Evolutionary conservation across 2,113 vertebrate species (phyloP), one percentile per base, ranked within the genome.

Genomic region (Melanostigma gelatinosum): DNA sequence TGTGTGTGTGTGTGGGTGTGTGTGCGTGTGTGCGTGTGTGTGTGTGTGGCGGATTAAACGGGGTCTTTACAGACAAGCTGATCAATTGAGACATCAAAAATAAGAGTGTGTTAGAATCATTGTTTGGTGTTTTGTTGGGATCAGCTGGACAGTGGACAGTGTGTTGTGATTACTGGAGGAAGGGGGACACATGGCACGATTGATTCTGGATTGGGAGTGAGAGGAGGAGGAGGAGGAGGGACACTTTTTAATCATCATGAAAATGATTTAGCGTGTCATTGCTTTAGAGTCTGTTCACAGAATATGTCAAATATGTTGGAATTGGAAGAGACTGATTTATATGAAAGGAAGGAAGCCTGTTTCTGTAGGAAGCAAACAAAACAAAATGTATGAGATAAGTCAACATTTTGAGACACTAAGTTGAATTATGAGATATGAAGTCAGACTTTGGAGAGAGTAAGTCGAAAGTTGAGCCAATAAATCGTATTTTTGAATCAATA

Each of bases 101-200:
- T 29, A 4, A 44, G 0, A 6, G 40, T 52, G 72, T 0, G 64
- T 36, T 72, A 50, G 57, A 57, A 72, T 58, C 0, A 88, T 71
- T 20, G 20, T 55, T 1, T 9, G 50, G 62, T 48, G 44, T 46
- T 46, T 46, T 46, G 18, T 7, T n/a, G 8, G 2, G 22, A 54
- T 22, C 22, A 9, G 32, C 57, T 62, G n/a, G n/a, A n/a, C n/a
- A n/a, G n/a, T 27, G 20, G 10, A 38, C 24, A 22, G 32, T 24
- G 29, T 16, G 7, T 18, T 52, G 24, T 63, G 63, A 70, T 67
- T 32, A 42, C 44, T 22, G 58, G 9, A 38, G 54, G 71, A 29
- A 32, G 6, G 22, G 70, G 38, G 74, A 77, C 82, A 68, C 65
- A 18, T 6, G 66, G 74, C 68, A 50, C 11, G 3, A 85, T 81